Evolutionary conservation across 2,797 vertebrate species (phyloP).

Genomic region (Leuciscus waleckii): DNA sequence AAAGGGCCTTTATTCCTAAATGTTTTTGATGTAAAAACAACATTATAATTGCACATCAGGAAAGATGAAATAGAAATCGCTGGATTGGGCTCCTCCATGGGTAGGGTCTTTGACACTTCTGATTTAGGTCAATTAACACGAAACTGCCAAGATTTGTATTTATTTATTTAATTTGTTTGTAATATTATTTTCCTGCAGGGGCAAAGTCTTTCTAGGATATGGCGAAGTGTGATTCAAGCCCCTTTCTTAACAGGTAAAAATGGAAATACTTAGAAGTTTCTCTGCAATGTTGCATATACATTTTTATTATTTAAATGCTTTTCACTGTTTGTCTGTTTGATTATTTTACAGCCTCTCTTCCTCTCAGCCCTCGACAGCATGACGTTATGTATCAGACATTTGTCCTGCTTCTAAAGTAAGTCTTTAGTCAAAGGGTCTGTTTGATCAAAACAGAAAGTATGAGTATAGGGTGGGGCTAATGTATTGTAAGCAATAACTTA

Average conservation of each 20-base stretch:
- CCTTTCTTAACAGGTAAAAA: conserved; percentile 88
- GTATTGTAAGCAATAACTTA: background rate
- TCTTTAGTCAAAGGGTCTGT: conserved; percentile 11
- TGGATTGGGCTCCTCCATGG: background rate
- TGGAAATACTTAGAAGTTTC: background rate
- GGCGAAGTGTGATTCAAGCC: conserved; percentile 87
- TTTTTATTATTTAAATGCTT: background rate
- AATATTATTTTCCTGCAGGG: conserved; percentile 64
- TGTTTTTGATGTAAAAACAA: background rate
- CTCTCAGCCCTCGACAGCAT: conserved; percentile 83
- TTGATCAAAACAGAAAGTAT: background rate
- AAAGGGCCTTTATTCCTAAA: background rate
- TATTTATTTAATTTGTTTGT: background rate
- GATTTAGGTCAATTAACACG: background rate
- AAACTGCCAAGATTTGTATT: background rate
- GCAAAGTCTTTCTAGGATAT: conserved; percentile 78
- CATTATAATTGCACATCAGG: background rate
- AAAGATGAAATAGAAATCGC: background rate
- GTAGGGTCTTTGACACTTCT: background rate
- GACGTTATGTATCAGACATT: conserved; percentile 87
- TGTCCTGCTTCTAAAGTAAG: conserved; percentile 88
- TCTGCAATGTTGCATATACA: background rate
- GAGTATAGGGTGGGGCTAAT: background rate
- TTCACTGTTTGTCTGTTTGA: background rate
- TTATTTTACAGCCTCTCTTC: conserved; percentile 83